Evolutionary conservation across 1,140 invertebrate genomes (phyloP), one percentile per base, ranked within the genome.

Genomic region (Caerostris extrusa): DNA sequence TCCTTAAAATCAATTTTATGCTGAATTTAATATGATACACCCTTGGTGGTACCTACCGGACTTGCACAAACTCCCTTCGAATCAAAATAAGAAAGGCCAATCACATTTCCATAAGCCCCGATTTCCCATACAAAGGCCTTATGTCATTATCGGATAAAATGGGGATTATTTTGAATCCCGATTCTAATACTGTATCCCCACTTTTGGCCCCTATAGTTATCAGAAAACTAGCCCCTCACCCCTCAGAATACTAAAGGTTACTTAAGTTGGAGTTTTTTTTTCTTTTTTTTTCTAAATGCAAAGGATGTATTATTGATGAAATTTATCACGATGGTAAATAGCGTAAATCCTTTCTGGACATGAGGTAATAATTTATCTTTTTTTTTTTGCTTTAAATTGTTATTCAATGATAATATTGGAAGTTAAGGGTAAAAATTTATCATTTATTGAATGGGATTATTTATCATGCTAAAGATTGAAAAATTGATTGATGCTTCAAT

Each of bases 81-180:
- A 69, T 90, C 64, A 90, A 71, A 90, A 90, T 90, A 67, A 90
- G 67, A 58, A 50, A 71, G 55, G 53, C 8, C 67, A n/a, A 71
- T 90, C 55, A 12, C 88, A 90, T 90, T 71, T 53, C 53, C 88
- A 71, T 90, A 71, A 90, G 64, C 64, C 58, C 64, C 19, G 14
- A 90, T 90, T 71, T 57, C 61, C 53, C 56, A 50, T 90, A 90
- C 64, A 90, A 90, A 50, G 53, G 67, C 64, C 67, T 14, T n/a
- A 90, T 90, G 88, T 77, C 88, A 90, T 67, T 90, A 71, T 56
- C n/a, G 88, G 88, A 90, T 90, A 19, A 90, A 77, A 14, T 7
- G 8, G 34, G 34, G 88, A 90, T 90, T 90, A 57, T 50, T 10
- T 19, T 56, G 14, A 56, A 85, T 85, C 83, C 83, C 83, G 19